A percentile compares a stretch with the other conserved stretches of the same genome.
These are phyloP conservation scores for Peribatodes rhomboidaria DNA, from an alignment of 2,888 invertebrate genomes.

Conservation along the genomic window DNA sequence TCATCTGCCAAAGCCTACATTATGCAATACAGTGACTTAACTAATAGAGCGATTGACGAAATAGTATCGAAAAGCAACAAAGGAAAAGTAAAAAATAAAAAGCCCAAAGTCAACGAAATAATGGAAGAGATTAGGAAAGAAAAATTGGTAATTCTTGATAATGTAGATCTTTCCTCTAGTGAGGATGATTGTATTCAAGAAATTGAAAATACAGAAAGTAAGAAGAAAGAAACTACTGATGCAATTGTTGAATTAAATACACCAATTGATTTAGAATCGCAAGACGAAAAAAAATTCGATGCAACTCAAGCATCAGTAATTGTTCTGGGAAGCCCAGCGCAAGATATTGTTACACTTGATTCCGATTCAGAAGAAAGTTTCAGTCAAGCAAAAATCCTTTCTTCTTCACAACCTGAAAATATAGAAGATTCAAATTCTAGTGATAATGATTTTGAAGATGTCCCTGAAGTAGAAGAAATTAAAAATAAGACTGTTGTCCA, in stretches of 20 bases:
- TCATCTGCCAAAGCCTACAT: constrained; percentile 90
- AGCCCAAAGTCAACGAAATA: constrained; percentile 65
- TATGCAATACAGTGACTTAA: constrained; percentile 91
- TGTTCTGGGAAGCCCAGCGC: constrained; percentile 59
- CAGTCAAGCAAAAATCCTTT: not conserved
- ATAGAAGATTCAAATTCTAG: constrained; percentile 65
- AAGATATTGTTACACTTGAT: constrained; percentile 67
- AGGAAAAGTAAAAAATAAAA: constrained; percentile 56
- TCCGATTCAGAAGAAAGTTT: constrained; percentile 60
- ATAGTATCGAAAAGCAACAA: constrained; percentile 73
- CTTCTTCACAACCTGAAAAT: not conserved
- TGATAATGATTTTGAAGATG: constrained; percentile 85
- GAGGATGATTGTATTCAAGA: constrained; percentile 70
- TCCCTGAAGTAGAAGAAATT: constrained; percentile 68
- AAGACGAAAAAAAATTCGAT: constrained; percentile 47
- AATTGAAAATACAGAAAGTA: constrained; percentile 59
- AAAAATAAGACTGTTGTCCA: constrained; percentile 75
- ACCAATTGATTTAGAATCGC: constrained; percentile 26
- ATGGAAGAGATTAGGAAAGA: constrained; percentile 73
- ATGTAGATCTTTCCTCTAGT: constrained; percentile 69
- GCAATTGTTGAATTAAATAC: constrained; percentile 37
- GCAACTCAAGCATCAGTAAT: constrained; percentile 66
- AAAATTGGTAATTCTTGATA: constrained; percentile 70
- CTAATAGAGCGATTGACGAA: constrained; percentile 89
- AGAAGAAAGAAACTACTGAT: constrained; percentile 38